Conservation (phyloP, 2,888 invertebrate genomes). For the Oscheius onirici region DNA sequence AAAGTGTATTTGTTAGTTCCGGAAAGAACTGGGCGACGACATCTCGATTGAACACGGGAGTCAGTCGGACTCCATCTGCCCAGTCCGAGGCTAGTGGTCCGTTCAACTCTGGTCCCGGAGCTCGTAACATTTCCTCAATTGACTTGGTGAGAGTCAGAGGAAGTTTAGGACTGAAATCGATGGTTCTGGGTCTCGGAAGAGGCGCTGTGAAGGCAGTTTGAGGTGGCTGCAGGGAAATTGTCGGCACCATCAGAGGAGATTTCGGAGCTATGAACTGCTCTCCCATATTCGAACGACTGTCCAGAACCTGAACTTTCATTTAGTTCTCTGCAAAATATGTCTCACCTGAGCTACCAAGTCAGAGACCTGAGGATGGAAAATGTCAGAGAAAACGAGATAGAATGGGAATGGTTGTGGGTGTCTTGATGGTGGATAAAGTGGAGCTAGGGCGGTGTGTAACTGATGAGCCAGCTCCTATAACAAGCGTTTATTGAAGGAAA, state of each 20-base stretch:
- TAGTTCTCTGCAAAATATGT: not conserved
- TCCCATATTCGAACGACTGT: constrained; percentile 1
- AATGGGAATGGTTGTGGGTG: constrained; percentile 35
- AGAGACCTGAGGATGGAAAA: constrained; percentile 55
- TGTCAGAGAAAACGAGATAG: constrained; percentile 48
- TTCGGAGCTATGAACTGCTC: constrained; percentile 11
- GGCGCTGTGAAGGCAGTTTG: constrained; percentile 24
- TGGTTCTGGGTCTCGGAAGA: constrained; percentile 31
- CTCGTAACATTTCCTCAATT: constrained; percentile 63
- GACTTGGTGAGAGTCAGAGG: constrained; percentile 65
- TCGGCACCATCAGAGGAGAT: not conserved
- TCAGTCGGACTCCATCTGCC: constrained; percentile 57
- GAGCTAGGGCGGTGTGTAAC: constrained; percentile 34
- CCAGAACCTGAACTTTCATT: constrained; percentile 9
- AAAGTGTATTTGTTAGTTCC: constrained; percentile 39
- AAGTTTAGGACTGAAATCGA: constrained; percentile 55
- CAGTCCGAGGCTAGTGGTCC: constrained; percentile 55
- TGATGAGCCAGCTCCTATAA: constrained; percentile 25
- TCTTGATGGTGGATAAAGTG: constrained; percentile 33
- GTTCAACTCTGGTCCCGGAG: constrained; percentile 54
- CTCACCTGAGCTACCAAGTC: constrained; percentile 38
- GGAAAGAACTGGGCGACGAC: constrained; percentile 68
- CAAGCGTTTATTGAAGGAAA: not conserved
- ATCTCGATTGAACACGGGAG: constrained; percentile 65
- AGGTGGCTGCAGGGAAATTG: not conserved